phyloP scores from a whole-genome alignment of 2,797 vertebrate species.

The Peromyscus melanophrys region DNA sequence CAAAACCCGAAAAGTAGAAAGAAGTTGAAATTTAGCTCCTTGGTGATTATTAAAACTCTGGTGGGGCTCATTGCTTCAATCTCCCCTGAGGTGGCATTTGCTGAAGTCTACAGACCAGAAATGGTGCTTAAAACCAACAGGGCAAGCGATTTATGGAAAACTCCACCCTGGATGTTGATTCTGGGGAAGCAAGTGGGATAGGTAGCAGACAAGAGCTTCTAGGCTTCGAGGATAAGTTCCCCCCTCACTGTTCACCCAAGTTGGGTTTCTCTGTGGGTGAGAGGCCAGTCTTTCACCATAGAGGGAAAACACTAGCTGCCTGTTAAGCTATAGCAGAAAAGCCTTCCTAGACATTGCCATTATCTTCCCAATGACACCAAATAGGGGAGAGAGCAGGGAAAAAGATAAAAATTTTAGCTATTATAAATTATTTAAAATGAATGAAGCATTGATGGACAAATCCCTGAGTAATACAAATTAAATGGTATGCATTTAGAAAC shows the following conservation, averaged over 20 bases:
- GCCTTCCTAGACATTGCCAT: not conserved
- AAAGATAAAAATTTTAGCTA: not conserved
- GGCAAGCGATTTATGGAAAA: not conserved
- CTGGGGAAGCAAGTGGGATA: not conserved
- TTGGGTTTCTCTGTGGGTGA: not conserved
- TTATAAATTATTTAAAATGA: not conserved
- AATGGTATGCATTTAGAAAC: not conserved
- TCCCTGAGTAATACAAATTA: not conserved
- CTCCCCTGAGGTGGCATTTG: not conserved
- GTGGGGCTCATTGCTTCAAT: not conserved
- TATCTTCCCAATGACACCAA: not conserved
- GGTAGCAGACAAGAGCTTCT: not conserved
- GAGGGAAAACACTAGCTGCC: not conserved
- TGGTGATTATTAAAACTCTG: not conserved
- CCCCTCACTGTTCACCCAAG: not conserved
- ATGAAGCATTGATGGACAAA: not conserved
- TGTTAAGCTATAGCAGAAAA: not conserved
- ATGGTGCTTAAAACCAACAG: conserved; percentile 5
- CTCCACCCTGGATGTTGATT: not conserved
- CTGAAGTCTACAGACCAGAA: not conserved
- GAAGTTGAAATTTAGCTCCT: not conserved
- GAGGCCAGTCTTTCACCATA: not conserved
- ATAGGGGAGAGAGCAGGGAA: not conserved
- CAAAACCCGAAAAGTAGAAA: conserved; percentile 12
- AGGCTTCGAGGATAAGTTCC: not conserved